A percentile compares a stretch with the other conserved stretches of the same genome.
phyloP scores from a whole-genome alignment of 2,113 vertebrate genomes.

The Epinephelus lanceolatus region DNA sequence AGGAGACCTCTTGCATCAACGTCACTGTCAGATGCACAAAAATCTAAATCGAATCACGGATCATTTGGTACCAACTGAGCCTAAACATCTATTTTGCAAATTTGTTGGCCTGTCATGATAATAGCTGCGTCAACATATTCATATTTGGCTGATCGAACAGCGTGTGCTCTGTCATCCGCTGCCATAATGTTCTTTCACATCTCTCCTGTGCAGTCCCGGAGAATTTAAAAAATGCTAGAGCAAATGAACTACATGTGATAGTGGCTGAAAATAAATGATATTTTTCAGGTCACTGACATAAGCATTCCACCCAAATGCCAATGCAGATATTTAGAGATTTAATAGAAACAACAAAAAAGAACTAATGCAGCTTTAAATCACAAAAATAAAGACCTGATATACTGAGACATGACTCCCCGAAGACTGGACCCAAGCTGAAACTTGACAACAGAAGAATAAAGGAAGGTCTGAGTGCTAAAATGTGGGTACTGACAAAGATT shows the following conservation, averaged over 20 bases:
- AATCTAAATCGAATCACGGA: neutral
- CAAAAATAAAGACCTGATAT: no score
- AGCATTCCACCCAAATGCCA: neutral
- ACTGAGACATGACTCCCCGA: no score
- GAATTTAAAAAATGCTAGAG: neutral
- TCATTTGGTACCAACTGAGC: neutral
- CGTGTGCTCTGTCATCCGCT: neutral
- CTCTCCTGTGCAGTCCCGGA: neutral
- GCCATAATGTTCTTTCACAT: neutral
- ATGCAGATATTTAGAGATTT: no score
- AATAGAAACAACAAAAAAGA: no score
- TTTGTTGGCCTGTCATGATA: neutral
- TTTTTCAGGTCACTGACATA: neutral
- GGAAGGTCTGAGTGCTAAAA: neutral
- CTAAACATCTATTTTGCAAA: neutral
- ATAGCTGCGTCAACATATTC: neutral
- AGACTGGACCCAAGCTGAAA: neutral
- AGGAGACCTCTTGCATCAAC: neutral
- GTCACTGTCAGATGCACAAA: neutral
- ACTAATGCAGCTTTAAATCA: neutral
- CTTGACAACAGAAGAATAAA: neutral
- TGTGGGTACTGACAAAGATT: neutral
- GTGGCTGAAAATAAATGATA: neutral
- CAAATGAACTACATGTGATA: neutral
- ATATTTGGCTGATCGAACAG: neutral